Conservation (phyloP, 1,140 invertebrate species). For the Lordiphosa clarofinis region DNA sequence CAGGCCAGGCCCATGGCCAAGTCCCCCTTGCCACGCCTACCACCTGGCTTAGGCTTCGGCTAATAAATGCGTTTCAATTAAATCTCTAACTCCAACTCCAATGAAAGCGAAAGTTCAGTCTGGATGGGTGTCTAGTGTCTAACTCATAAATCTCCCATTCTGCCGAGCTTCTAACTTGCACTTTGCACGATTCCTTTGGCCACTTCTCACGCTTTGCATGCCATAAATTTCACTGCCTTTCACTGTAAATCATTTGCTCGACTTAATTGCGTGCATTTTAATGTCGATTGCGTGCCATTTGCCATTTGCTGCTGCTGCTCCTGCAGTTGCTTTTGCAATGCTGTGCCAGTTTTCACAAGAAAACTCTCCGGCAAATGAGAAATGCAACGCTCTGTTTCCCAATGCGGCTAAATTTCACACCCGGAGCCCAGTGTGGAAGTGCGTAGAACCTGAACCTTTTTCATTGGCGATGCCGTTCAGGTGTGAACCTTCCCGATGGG, state of each 20-base stretch:
- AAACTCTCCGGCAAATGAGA: conserved; percentile 42
- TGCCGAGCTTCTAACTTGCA: not conserved
- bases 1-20: conserved; percentile 5
- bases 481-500: conserved; percentile 24
- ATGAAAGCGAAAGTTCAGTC: conserved; percentile 47
- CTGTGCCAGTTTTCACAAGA: conserved; percentile 60
- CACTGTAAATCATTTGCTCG: conserved; percentile 68
- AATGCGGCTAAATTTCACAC: conserved; percentile 50
- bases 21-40: conserved; percentile 21
- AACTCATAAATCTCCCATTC: not conserved
- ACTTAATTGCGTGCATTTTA: conserved; percentile 70
- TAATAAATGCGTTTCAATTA: no score
- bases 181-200: conserved; percentile 12
- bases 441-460: conserved; percentile 22
- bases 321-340: conserved; percentile 30
- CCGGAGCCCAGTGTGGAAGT: conserved; percentile 25
- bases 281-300: conserved; percentile 64
- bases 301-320: conserved; percentile 34
- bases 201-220: conserved; percentile 65
- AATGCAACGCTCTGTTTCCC: conserved; percentile 61
- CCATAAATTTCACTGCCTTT: conserved; percentile 73
- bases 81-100: not conserved
- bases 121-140: not conserved
- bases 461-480: conserved; percentile 37
- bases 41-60: no score